phyloP scores from a whole-genome alignment of 2,888 invertebrate species.

The Rhingia rostrata region DNA sequence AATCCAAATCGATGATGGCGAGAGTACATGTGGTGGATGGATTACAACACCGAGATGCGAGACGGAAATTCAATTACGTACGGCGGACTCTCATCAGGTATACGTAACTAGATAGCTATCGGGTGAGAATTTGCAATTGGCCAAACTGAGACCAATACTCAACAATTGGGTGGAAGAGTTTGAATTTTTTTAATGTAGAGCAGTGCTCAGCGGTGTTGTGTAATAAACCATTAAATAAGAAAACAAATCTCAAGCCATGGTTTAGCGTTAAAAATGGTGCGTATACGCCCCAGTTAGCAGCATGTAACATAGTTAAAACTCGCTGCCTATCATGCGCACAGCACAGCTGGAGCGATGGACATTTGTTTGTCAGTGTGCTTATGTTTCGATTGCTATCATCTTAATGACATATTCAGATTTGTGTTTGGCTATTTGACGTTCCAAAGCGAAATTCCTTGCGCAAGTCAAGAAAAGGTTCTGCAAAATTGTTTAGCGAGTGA shows the following conservation, averaged over 20 bases:
- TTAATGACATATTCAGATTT: slow-evolving; percentile 65
- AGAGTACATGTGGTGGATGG: background rate
- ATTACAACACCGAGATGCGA: slow-evolving; percentile 53
- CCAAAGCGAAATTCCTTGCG: slow-evolving; percentile 33
- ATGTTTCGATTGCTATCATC: slow-evolving; percentile 49
- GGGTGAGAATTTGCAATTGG: slow-evolving; percentile 65
- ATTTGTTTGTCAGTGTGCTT: slow-evolving; percentile 52
- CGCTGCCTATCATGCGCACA: slow-evolving; percentile 25
- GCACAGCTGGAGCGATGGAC: slow-evolving; percentile 45
- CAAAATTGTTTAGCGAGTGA: slow-evolving; percentile 37
- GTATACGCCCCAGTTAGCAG: slow-evolving; percentile 69
- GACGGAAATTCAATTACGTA: slow-evolving; percentile 41
- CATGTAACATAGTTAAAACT: slow-evolving; percentile 29
- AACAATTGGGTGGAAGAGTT: slow-evolving; percentile 31
- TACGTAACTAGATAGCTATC: slow-evolving; percentile 40
- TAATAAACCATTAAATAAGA: slow-evolving; percentile 20
- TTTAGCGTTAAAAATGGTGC: slow-evolving; percentile 64
- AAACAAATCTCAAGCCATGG: slow-evolving; percentile 16
- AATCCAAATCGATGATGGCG: slow-evolving; percentile 27
- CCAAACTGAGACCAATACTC: slow-evolving; percentile 12
- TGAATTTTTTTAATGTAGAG: slow-evolving; percentile 50
- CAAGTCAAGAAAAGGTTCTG: slow-evolving; percentile 50
- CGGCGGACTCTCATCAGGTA: background rate
- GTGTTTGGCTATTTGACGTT: slow-evolving; percentile 9
- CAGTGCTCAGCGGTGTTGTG: slow-evolving; percentile 21